A percentile compares a stretch with the other conserved stretches of the same genome.
phyloP scores from a whole-genome alignment of 2,797 vertebrate species.

The Darevskia mixta region DNA sequence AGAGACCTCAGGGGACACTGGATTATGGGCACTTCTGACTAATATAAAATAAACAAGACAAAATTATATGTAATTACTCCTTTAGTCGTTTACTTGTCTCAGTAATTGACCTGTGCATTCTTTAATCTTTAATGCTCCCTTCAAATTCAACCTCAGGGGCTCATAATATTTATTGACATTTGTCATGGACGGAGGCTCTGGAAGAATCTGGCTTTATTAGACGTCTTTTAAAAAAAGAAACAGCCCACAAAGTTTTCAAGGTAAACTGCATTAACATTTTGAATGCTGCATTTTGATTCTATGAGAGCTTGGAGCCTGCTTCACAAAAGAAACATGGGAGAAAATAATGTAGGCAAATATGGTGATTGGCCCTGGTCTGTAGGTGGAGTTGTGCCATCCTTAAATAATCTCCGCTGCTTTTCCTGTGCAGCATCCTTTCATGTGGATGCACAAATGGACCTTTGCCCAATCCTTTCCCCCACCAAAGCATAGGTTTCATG shows the following conservation, averaged over 20 bases:
- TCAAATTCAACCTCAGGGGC: conserved; percentile 78
- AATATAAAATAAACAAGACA: conserved; percentile 78
- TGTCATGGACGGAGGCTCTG: conserved; percentile 70
- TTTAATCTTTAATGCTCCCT: conserved; percentile 79
- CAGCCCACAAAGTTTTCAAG: conserved; percentile 55
- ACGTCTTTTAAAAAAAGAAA: conserved; percentile 70
- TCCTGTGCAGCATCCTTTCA: neutral
- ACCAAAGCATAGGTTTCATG: too few species aligned
- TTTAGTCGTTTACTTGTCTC: conserved; percentile 74
- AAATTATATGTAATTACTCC: conserved; percentile 77
- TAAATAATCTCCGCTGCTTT: neutral
- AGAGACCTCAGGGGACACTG: conserved; percentile 59
- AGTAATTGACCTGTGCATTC: conserved; percentile 77
- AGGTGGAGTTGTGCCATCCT: neutral
- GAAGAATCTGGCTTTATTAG: conserved; percentile 75
- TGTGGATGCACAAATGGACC: neutral
- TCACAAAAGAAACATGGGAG: neutral
- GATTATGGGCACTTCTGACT: conserved; percentile 76
- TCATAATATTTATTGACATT: conserved; percentile 73
- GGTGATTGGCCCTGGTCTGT: neutral
- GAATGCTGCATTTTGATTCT: conserved; percentile 62
- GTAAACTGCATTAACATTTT: conserved; percentile 67
- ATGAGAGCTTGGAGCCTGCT: conserved; percentile 36
- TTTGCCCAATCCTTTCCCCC: too few species aligned
- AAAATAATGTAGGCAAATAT: neutral